phyloP scores from a whole-genome alignment of 2,888 invertebrate genomes.

The Tanypteryx hageni region DNA sequence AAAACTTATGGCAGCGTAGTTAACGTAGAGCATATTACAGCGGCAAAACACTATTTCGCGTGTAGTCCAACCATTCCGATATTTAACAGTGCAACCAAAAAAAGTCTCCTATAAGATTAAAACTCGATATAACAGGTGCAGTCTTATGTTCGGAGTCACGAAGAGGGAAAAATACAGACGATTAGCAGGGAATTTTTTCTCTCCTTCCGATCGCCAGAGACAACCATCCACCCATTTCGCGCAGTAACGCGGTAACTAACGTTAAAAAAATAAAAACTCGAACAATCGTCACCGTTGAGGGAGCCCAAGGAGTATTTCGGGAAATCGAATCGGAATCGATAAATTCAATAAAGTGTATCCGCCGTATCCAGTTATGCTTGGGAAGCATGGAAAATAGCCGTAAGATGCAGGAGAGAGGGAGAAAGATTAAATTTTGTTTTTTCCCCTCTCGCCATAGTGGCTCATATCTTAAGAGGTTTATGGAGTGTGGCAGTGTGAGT shows the following conservation, averaged over 20 bases:
- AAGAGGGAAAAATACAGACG: background rate
- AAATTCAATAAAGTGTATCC: slow-evolving; percentile 33
- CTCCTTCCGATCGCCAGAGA: background rate
- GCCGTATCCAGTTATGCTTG: slow-evolving; percentile 35
- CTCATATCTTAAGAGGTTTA: slow-evolving; percentile 55
- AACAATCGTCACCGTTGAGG: slow-evolving; percentile 47
- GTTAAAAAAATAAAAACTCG: background rate
- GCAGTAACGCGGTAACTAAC: background rate
- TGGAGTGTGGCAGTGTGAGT: slow-evolving; percentile 46
- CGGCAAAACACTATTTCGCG: too few relatives aligned
- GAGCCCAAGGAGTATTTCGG: slow-evolving; percentile 41
- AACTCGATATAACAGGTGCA: too few relatives aligned
- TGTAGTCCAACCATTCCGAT: too few relatives aligned
- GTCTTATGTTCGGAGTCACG: background rate
- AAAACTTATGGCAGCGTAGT: too few relatives aligned
- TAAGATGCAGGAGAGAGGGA: background rate
- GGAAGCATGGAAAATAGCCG: slow-evolving; percentile 45
- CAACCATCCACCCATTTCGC: background rate
- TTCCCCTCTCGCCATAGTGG: background rate
- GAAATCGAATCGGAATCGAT: slow-evolving; percentile 43
- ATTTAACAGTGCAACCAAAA: too few relatives aligned
- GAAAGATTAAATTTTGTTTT: slow-evolving; percentile 26
- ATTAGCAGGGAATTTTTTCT: background rate
- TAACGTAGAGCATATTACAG: too few relatives aligned
- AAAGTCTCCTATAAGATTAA: too few relatives aligned